Evolutionary conservation across 1,140 invertebrate species (phyloP).

Genomic region (Sogatella furcifera): DNA sequence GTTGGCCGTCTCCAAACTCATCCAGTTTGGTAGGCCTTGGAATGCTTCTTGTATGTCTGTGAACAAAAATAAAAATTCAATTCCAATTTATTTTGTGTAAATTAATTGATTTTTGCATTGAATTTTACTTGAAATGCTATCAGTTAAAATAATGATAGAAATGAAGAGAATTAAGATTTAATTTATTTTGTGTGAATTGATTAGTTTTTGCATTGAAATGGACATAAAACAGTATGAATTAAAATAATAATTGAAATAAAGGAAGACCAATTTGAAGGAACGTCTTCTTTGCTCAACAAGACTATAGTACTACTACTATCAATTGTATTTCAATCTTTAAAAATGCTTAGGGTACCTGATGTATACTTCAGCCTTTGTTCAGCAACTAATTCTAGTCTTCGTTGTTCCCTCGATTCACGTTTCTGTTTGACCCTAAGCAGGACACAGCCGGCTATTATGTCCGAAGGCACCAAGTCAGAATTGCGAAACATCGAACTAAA

Average conservation of each 20-base stretch:
- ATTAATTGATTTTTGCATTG: too few relatives aligned
- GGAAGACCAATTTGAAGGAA: too few relatives aligned
- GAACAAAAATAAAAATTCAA: constrained; percentile 10
- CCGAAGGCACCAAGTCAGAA: constrained; percentile 77
- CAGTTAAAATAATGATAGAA: too few relatives aligned
- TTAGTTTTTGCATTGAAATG: too few relatives aligned
- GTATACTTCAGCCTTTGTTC: constrained; percentile 55
- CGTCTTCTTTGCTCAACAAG: too few relatives aligned
- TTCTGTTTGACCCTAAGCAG: constrained; percentile 64
- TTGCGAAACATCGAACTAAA: constrained; percentile 66
- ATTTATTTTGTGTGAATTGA: too few relatives aligned
- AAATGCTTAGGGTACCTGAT: constrained; percentile 38
- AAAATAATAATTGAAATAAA: too few relatives aligned
- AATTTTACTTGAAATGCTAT: too few relatives aligned
- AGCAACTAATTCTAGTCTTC: constrained; percentile 51
- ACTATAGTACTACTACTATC: too few relatives aligned
- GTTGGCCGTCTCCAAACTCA: constrained; percentile 61
- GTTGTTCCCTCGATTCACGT: constrained; percentile 53
- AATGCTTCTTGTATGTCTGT: constrained; percentile 45
- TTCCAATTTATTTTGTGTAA: too few relatives aligned
- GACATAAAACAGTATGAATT: too few relatives aligned
- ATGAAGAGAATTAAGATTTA: too few relatives aligned
- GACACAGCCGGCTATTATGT: constrained; percentile 76
- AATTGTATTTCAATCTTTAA: neutral
- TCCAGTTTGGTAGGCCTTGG: constrained; percentile 54